A percentile compares a stretch with the other conserved stretches of the same genome.
Conservation (phyloP, 2,888 invertebrate genomes). For the Aethes cnicana region DNA sequence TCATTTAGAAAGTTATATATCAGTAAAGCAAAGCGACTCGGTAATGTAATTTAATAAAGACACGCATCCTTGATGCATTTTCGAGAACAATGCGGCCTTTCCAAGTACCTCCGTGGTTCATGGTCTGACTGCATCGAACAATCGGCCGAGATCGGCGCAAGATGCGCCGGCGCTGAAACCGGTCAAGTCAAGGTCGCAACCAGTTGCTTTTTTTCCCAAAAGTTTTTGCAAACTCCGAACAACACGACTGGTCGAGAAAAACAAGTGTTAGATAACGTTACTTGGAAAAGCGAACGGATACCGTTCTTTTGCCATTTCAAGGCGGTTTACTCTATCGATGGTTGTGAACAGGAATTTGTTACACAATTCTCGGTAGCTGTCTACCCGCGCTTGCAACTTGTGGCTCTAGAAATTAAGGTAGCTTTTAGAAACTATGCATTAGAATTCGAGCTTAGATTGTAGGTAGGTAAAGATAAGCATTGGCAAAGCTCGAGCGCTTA, state of each 20-base stretch:
- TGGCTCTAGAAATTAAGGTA: constrained; percentile 63
- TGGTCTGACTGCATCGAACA: constrained; percentile 48
- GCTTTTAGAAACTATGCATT: constrained; percentile 44
- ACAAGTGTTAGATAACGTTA: constrained; percentile 58
- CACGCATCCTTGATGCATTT: constrained; percentile 15
- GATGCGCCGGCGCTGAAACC: constrained; percentile 43
- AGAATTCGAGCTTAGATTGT: not conserved
- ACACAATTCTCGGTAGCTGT: constrained; percentile 66
- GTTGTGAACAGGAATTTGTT: constrained; percentile 63
- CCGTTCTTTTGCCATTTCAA: constrained; percentile 68
- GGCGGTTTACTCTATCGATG: constrained; percentile 68
- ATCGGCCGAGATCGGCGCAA: constrained; percentile 41
- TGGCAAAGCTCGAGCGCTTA: constrained; percentile 55
- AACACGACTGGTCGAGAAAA: constrained; percentile 47
- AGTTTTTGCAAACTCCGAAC: constrained; percentile 46
- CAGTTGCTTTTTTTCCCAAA: constrained; percentile 41
- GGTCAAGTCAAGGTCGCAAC: constrained; percentile 49
- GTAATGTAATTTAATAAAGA: constrained; percentile 5
- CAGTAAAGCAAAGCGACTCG: constrained; percentile 13
- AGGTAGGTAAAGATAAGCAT: constrained; percentile 50
- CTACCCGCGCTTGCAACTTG: constrained; percentile 50
- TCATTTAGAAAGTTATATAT: constrained; percentile 10
- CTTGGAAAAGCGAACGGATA: constrained; percentile 68
- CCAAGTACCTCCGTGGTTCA: constrained; percentile 39
- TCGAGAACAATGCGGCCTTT: constrained; percentile 32